Conservation (phyloP, 2,888 invertebrate genomes). For the Nomada flava region DNA sequence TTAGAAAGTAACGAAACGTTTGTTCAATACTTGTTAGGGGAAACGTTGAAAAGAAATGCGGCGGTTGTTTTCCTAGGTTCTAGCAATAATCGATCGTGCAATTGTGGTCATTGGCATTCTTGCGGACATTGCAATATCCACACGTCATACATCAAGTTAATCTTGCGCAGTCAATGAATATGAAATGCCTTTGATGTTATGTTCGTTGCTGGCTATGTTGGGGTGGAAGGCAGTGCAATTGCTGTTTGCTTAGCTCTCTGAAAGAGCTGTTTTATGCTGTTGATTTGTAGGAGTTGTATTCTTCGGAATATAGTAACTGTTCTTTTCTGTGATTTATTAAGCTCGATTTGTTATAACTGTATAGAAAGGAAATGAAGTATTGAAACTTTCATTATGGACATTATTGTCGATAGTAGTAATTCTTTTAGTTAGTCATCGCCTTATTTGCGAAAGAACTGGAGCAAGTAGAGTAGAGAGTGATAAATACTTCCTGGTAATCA, state of each 20-base stretch:
- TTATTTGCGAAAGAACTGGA: too few species aligned
- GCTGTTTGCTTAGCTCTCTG: background rate
- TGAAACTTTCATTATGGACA: background rate
- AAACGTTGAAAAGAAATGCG: background rate
- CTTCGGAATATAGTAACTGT: background rate
- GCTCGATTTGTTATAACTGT: too few species aligned
- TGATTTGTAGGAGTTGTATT: background rate
- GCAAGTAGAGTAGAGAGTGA: too few species aligned
- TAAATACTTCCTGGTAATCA: too few species aligned
- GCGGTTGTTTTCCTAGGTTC: background rate
- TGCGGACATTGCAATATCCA: background rate
- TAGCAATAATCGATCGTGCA: background rate
- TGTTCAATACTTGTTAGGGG: background rate
- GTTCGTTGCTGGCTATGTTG: background rate
- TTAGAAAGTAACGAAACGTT: conserved; percentile 9
- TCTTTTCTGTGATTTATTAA: too few species aligned
- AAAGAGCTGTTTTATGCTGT: background rate
- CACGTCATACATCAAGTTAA: background rate
- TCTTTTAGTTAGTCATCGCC: too few species aligned
- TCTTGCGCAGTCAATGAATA: background rate
- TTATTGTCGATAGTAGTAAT: background rate
- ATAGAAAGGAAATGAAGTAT: background rate
- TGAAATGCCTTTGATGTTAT: background rate
- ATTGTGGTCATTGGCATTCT: background rate
- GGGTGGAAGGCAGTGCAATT: background rate